Base-by-base conservation (phyloP, 2,888 invertebrate genomes). In the Criorhina ranunculi region DNA sequence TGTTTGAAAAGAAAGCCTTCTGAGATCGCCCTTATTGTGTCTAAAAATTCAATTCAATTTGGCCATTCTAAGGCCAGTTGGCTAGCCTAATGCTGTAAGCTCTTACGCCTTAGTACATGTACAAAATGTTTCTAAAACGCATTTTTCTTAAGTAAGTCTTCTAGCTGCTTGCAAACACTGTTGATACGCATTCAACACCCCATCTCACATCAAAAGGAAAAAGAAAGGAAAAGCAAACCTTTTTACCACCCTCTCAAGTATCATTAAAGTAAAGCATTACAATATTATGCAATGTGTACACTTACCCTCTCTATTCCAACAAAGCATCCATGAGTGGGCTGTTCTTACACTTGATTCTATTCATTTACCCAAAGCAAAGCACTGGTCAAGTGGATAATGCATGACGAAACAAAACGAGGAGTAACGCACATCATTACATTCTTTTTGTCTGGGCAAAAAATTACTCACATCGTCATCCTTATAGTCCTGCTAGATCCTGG, bases 301-400 rank as follows among this genome's bases (percentile, higher is more conserved):
- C 70, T 29, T 42, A 51, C 60, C 42, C 57, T 15, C 19, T 17
- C 15, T 35, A 40, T 69, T 49, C 37, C 44, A 62, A 80, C 75
- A 75, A 81, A 77, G 59, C 53, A 72, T 77, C 44, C 70, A 59
- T 72, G 72, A 77, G 77, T 66, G 70, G 77, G 37, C 59, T 12
- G 57, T 69, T 77, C 40, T 72, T 66, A 70, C 77, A 76, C 77
- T 82, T 82, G 59, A 82, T 70, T 57, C 59, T 46, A 72, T 76
- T 76, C 42, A 11, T 49, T 31, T 35, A 35, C 29, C 44, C 15
- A 42, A 7, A 55, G 33, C 15, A 67, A 64, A 64, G 40, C 67
- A 37, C 69, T 79, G 83, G 79, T 79, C 83, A 85, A 85, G 83
- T 85, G 79, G 83, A 79, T 85, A 85, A 75, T 82, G 64, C 64